Evolutionary conservation across 2,888 invertebrate species (phyloP), one percentile per base, ranked within the genome.

Genomic region (Lacanobia oleracea): DNA sequence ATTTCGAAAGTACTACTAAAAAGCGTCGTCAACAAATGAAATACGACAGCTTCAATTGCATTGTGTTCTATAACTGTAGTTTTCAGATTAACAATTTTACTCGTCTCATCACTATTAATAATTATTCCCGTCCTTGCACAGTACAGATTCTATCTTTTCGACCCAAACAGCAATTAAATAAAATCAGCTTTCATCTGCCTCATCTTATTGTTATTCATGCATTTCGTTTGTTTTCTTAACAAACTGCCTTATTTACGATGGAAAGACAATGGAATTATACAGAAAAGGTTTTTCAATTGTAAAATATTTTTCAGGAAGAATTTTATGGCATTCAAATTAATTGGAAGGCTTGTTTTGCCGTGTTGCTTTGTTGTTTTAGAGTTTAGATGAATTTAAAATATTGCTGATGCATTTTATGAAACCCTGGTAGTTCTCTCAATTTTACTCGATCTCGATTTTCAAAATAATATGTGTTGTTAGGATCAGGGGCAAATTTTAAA

Each of bases 191-290:
- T 70, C 81, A 81, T 80, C 77, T 71, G 40, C 33, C 75, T 74
- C 37, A 77, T 87, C 87, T 87, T 89, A 88, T 89, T 91, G 85
- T 89, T 90, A 89, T 90, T 90, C 89, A 88, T 90, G 86, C 87
- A 81, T 88, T 87, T 83, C 82, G 84, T 86, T 89, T 90, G 88
- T 90, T 88, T 86, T 86, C 84, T 86, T 88, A 88, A 88, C 89
- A 84, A 88, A 89, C 88, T 88, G 87, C 84, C 85, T 90, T 90
- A 88, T 90, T 91, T 89, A 88, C 85, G 75, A 74, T 77, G 21
- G 8, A 64, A 70, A 62, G 66, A 76, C 56, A 57, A 54, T 54
- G 18, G 67, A 48, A 61, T 63, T 66, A 54, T 51, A 65, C 83
- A 45, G 51, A 51, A 71, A 61, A 51, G 56, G 56, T 64, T 67